phyloP scores from a whole-genome alignment of 2,113 vertebrate genomes.

The Protobothrops mucrosquamatus region DNA sequence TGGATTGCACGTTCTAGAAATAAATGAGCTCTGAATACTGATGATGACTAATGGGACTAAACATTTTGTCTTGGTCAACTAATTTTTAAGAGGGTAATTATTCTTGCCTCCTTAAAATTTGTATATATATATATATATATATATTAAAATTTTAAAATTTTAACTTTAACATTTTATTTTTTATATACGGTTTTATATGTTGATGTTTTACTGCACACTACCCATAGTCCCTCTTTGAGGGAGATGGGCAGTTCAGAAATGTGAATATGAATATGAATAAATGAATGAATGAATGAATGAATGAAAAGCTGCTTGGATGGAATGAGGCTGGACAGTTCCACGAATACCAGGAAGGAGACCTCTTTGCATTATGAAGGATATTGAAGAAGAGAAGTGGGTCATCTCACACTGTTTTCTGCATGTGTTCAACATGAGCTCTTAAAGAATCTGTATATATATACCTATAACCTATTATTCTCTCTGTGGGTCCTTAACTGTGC shows the following conservation, averaged over 20 bases:
- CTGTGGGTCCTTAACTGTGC: too few species aligned
- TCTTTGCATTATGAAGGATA: background rate
- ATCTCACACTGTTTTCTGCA: background rate
- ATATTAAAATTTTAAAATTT: background rate
- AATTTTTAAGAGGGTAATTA: background rate
- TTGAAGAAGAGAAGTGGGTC: background rate
- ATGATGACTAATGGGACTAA: background rate
- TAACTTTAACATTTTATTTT: background rate
- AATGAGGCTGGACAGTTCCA: background rate
- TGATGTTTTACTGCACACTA: background rate
- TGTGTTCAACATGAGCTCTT: background rate
- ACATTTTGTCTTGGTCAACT: background rate
- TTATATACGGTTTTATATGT: background rate
- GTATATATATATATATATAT: background rate
- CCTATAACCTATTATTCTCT: background rate
- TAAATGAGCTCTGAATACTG: background rate
- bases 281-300: too few species aligned
- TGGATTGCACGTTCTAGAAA: background rate
- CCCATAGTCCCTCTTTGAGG: background rate
- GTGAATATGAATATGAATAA: background rate
- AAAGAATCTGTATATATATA: background rate
- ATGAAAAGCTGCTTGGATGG: background rate
- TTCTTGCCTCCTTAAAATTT: background rate
- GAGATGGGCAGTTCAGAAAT: background rate
- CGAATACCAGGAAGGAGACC: background rate